Base-by-base conservation (phyloP, 2,888 invertebrate genomes). In the Xestia sexstrigata region DNA sequence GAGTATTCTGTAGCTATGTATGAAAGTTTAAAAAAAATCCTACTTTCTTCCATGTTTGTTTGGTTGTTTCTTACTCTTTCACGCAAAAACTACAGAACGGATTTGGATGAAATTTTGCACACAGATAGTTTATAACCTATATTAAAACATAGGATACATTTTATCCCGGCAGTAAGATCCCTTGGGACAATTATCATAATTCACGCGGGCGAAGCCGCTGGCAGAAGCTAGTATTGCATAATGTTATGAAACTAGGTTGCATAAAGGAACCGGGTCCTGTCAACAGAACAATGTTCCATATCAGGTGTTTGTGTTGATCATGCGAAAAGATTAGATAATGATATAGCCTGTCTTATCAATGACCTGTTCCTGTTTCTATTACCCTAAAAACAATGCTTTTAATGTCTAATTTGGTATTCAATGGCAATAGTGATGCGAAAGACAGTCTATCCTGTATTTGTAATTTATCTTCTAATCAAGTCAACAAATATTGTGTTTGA, bases 241-340 rank as follows among this genome's bases (percentile, higher is more conserved):
- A 20, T 30, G 15, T 35, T 79, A 26, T 49, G n/a, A 65, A 81
- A 70, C 23, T 42, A 69, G 68, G 60, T 84, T 69, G 15, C 39
- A 17, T n/a, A 74, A 60, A 49, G 52, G 58, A 78, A 76, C 55
- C 26, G 49, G 71, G 68, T 62, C 6, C 45, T 79, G 72, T 74
- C 58, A 74, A 80, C 79, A 81, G 23, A 72, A 62, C 45, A 39
- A 62, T n/a, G 42, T 3, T 62, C 68, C 30, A 80, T 45, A 75
- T 83, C 23, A 30, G 0, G 47, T 2, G 26, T 35, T 60, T 65
- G 39, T 82, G 66, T 72, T 76, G 55, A 70, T 75, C 69, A 76
- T 47, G 30, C 47, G 23, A 72, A 80, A 73, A 81, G 86, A 87
- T 86, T 58, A 82, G 66, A 78, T 78, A n/a, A n/a, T 60, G 49